Base-by-base conservation (phyloP, 1,140 invertebrate genomes). In the Bactericera cockerelli region DNA sequence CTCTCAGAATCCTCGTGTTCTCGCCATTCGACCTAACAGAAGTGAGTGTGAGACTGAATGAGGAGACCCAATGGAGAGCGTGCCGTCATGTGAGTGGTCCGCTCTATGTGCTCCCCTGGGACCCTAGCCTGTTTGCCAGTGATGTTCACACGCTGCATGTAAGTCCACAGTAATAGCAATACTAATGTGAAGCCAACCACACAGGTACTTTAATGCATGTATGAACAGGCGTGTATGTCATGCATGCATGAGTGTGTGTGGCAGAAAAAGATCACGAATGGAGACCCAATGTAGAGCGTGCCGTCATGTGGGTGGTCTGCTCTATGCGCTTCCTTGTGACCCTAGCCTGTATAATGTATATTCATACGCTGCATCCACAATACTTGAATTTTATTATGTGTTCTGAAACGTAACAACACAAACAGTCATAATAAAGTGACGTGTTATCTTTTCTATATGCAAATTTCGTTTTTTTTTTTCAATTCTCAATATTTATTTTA, bases 321-420 rank as follows among this genome's bases (percentile, higher is more conserved):
- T 94, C 1, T 93, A 83, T 75, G 79, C 80, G 13, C 69, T 73
- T 21, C 64, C 72, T 61, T 93, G 90, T 89, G 73, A 84, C 66
- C 77, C 88, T 6, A 63, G 72, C 14, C 64, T 74, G 8, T 92
- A 84, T 68, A 61, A 70, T 62, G 63, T 89, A 86, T 39, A 63
- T 89, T 38, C 85, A 93, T 74, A 69, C 72, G 38, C 78, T 92
- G 62, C 71, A 79, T 67, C n/a, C n/a, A n/a, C n/a, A n/a, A n/a
- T n/a, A n/a, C n/a, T n/a, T n/a, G n/a, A n/a, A n/a, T n/a, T n/a
- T n/a, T n/a, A n/a, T n/a, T n/a, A n/a, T n/a, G n/a, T n/a, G n/a
- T n/a, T n/a, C n/a, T n/a, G n/a, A n/a, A n/a, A n/a, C n/a, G n/a
- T n/a, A n/a, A n/a, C n/a, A n/a, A n/a, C n/a, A n/a, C n/a, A n/a